phyloP scores from a whole-genome alignment of 2,113 vertebrate species.

The Vulpes ferrilata region DNA sequence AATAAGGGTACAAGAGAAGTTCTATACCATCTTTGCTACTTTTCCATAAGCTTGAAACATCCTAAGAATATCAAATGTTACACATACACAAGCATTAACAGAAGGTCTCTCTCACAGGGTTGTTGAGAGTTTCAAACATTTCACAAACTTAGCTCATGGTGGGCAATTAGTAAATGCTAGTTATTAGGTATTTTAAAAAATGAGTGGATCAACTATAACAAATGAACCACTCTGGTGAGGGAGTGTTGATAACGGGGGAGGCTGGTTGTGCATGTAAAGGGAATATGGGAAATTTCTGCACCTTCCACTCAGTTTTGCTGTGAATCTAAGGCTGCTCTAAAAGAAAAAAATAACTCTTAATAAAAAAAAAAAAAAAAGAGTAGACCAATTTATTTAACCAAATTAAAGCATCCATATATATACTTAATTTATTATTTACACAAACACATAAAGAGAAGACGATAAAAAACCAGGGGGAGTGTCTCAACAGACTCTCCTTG shows the following conservation, averaged over 20 bases:
- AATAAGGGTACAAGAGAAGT: background rate
- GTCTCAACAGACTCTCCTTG: background rate
- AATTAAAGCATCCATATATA: conserved; percentile 15
- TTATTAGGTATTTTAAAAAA: background rate
- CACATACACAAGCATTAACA: background rate
- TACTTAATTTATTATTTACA: background rate
- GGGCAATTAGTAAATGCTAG: conserved; percentile 19
- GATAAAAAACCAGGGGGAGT: background rate
- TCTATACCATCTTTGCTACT: conserved; percentile 38
- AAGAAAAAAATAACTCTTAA: background rate
- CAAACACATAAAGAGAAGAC: background rate
- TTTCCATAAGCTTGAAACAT: conserved; percentile 21
- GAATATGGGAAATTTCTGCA: background rate
- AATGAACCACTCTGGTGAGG: background rate
- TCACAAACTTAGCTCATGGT: conserved; percentile 14
- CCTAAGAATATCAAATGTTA: background rate
- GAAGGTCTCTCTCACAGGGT: background rate
- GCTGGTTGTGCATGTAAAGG: background rate
- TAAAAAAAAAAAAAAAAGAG: background rate
- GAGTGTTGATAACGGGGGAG: background rate
- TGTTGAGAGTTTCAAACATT: conserved; percentile 31
- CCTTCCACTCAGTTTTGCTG: background rate
- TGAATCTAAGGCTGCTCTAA: background rate
- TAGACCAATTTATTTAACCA: background rate
- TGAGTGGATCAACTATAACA: background rate